phyloP scores from a whole-genome alignment of 1,140 invertebrate species.

The Atta texana region DNA sequence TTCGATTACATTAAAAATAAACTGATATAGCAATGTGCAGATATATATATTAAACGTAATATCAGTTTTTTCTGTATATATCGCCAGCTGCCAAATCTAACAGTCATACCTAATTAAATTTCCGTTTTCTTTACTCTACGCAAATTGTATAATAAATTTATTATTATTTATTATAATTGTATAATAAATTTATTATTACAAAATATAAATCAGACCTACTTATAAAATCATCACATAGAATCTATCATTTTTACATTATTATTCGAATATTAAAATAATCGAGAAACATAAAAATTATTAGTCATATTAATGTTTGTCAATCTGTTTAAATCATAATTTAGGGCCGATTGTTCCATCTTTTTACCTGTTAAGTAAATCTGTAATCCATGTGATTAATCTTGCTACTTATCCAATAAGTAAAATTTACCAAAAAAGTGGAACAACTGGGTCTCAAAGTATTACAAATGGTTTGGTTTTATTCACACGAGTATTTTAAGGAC shows the following conservation, averaged over 20 bases:
- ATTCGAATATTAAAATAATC: slow-evolving; percentile 10
- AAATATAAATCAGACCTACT: background rate
- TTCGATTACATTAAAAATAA: background rate
- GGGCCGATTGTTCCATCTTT: too few species aligned
- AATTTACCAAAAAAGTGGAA: too few species aligned
- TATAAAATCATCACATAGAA: background rate
- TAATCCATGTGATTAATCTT: too few species aligned
- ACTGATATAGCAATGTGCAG: background rate
- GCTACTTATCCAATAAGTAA: too few species aligned
- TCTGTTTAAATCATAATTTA: slow-evolving; percentile 1
- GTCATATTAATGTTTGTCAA: background rate
- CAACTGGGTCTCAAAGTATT: background rate
- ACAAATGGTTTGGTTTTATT: background rate
- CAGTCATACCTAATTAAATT: background rate
- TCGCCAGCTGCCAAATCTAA: slow-evolving; percentile 11
- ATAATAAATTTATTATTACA: background rate
- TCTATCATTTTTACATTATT: background rate
- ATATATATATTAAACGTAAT: background rate
- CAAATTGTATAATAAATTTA: background rate
- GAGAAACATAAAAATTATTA: slow-evolving; percentile 6
- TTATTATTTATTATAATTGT: too few species aligned
- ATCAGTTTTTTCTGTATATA: background rate
- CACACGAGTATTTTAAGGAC: background rate
- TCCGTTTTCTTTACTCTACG: background rate
- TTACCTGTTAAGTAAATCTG: too few species aligned